A percentile compares a stretch with the other conserved stretches of the same genome.
These are phyloP conservation scores for Baryphthengus martii DNA, from an alignment of 2,113 vertebrate species.

Conservation along the genomic window DNA sequence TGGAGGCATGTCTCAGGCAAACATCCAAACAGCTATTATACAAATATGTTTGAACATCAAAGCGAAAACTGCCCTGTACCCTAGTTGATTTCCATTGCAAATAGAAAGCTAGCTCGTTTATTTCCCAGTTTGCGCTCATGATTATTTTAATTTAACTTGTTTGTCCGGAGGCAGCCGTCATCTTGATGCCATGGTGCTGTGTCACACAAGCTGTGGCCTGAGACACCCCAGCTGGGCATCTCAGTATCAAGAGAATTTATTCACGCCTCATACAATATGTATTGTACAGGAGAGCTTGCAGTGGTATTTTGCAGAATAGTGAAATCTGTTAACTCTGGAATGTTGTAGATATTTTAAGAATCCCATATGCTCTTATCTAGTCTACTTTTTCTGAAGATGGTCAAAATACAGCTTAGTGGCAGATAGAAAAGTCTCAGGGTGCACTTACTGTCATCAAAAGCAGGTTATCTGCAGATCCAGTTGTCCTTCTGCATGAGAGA, in stretches of 20 bases:
- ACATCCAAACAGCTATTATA: constrained; percentile 39
- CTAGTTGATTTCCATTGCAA: constrained; percentile 53
- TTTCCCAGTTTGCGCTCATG: constrained; percentile 20
- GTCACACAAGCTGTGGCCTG: not conserved
- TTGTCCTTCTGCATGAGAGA: not conserved
- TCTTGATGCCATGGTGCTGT: constrained; percentile 17
- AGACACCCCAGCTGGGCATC: constrained; percentile 22
- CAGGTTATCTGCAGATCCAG: not conserved
- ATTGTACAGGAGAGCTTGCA: not conserved
- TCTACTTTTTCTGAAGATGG: not conserved
- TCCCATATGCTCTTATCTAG: not conserved
- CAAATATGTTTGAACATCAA: constrained; percentile 20
- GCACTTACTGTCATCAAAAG: not conserved
- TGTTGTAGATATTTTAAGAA: constrained; percentile 25
- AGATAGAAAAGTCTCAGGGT: not conserved
- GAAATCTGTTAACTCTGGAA: constrained; percentile 18
- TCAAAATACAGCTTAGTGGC: not conserved
- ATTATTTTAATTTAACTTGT: constrained; percentile 48
- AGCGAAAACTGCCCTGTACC: not conserved
- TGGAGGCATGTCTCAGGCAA: not conserved
- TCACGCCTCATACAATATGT: not conserved
- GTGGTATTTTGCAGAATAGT: constrained; percentile 10
- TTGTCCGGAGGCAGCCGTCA: not conserved
- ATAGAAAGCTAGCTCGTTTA: constrained; percentile 36
- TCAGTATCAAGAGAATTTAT: constrained; percentile 9